Base-by-base conservation (phyloP, 2,888 invertebrate species). In the Candidula unifasciata region DNA sequence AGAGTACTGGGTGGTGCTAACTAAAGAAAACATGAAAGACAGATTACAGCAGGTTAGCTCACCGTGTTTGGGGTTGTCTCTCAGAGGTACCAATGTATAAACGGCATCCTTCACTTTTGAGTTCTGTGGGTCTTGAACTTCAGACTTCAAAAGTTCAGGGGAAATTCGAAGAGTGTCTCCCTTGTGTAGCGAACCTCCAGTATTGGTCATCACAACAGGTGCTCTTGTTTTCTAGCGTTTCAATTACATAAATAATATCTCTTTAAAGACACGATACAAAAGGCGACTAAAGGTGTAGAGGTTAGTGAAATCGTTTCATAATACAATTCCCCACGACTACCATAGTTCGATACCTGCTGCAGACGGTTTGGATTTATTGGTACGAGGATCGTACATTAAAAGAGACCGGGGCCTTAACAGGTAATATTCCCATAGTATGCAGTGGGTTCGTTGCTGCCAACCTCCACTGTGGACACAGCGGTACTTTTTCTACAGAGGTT, bases 51-150 rank as follows among this genome's bases (percentile, higher is more conserved):
- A 54, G 3, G 37, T 57, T 3, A 30, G 3, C 79, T 81, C 86
- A 91, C 92, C 92, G 86, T 91, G 87, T 85, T 89, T 88, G 10
- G 92, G 92, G 82, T 92, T 92, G 79, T 90, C 89, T 35, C 88
- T 83, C 2, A 89, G 88, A 13, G 92, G 92, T 18, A 88, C 87
- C 44, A 92, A 88, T 66, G 92, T 91, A 74, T 89, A 91, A 21
- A 91, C 88, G 52, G 90, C 88, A 77, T 90, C 90, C 85, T 88
- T 87, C 18, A 87, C 80, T 52, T 86, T 85, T 6, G 87, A 76
- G n/a, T 87, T 87, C 27, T 85, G 80, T 1, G 68, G 78, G 35
- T 88, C 87, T 77, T 89, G 86, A n/a, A 89, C 86, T 82, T 87
- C 87, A 21, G 90, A 88, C 86, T 90, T 86, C 35, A 92, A 83